Conservation (phyloP, 2,797 vertebrate species). For the Gadopsis bispinosus region DNA sequence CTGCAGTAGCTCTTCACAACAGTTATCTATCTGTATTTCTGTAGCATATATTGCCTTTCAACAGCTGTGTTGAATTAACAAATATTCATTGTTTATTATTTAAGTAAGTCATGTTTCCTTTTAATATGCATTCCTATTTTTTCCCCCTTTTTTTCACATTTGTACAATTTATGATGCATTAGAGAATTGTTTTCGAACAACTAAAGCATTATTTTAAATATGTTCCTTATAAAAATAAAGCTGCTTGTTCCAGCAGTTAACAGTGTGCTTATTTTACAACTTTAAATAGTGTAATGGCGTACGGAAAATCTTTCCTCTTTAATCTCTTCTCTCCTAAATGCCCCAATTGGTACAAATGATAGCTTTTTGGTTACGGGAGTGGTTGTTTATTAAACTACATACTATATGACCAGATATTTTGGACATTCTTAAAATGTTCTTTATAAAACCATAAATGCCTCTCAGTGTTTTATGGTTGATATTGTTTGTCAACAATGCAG, state of each 20-base stretch:
- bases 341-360: not conserved
- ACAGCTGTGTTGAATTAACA: not conserved
- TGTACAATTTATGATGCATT: constrained; percentile 11
- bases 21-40: constrained; percentile 16
- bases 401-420: not conserved
- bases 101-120: not conserved
- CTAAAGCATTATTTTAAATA: constrained; percentile 21
- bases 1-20: not conserved
- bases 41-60: constrained; percentile 10
- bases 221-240: constrained; percentile 19
- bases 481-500: not conserved
- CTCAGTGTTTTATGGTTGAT: not conserved
- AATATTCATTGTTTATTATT: not conserved
- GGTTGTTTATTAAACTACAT: not conserved
- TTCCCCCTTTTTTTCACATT: not conserved
- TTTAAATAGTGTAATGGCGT: not conserved
- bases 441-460: not conserved
- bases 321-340: not conserved
- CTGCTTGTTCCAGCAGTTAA: not conserved
- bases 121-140: not conserved
- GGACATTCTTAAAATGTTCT: not conserved
- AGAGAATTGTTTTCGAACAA: constrained; percentile 14
- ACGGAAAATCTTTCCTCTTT: not conserved
- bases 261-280: not conserved
- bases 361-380: not conserved